Evolutionary conservation across 2,797 vertebrate genomes (phyloP), one percentile per base, ranked within the genome.

Genomic region (Valencia hispanica): DNA sequence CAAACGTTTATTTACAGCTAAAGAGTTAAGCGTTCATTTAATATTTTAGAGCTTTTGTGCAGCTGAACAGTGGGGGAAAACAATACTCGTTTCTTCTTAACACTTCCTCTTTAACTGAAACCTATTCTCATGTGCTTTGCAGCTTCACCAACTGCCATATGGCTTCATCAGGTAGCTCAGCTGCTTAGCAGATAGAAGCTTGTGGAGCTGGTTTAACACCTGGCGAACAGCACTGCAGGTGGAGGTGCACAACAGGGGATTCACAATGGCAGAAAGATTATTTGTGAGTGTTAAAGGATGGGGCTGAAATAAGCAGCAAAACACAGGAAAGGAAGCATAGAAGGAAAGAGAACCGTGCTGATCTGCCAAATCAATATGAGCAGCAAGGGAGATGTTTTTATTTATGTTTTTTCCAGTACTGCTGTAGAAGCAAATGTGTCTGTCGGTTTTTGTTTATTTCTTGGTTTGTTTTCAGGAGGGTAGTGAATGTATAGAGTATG

Each of bases 301-400:
- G 68, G 66, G 69, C 55, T 34, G 70, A 79, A 50, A 73, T 20
- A 50, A 68, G 83, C 79, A 22, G 70, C 48, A 57, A 72, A 70
- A 47, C 36, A n/a, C 20, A 15, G 72, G 69, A 48, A 68, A 68
- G 18, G 48, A 70, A 50, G 72, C 57, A 25, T 61, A 68, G 53
- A 73, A 75, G 73, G 72, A 70, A 17, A 8, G 77, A 50, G 75
- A 80, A 70, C 71, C 5, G 36, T 70, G 75, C 78, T 79, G 83
- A 84, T 87, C 80, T 72, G 77, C 78, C 78, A 77, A 84, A 89
- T 89, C 89, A 74, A 84, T 88, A 79, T 48, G 25, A 72, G 74
- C 80, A 87, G 82, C 88, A 78, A 41, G 74, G 73, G 79, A 87
- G 72, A 70, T 55, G 41, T 73, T 80, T 79, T 72, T 50, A 75